Evolutionary conservation across 92 coral and sea anemone species (phyloP).

Genomic region (Montipora capitata): DNA sequence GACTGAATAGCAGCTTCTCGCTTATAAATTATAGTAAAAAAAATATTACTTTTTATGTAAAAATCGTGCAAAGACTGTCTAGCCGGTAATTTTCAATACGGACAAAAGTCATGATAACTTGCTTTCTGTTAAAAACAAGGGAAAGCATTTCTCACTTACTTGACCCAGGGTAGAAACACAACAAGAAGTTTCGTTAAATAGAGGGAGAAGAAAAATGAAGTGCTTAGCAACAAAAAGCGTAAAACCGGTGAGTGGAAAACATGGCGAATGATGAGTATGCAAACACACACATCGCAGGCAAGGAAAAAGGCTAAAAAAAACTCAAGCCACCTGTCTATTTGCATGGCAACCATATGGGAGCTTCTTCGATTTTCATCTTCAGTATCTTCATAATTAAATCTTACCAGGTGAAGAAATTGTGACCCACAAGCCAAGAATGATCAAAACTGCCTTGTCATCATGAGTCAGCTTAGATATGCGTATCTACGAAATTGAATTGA

Average conservation of each 20-base stretch:
- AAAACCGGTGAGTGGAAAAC: no score
- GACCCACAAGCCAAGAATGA: not conserved
- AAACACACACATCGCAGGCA: no score
- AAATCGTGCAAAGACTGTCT: not conserved
- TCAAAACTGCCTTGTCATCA: not conserved
- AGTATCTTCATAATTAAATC: not conserved
- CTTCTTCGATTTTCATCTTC: not conserved
- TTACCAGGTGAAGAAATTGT: not conserved
- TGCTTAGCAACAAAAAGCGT: no score
- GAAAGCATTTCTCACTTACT: no score
- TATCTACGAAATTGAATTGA: not conserved
- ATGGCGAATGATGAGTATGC: no score
- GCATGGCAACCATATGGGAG: not conserved
- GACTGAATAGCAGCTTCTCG: conserved; percentile 12
- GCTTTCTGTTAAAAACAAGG: no score
- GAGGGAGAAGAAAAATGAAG: no score
- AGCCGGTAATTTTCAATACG: no score
- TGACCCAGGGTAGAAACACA: no score
- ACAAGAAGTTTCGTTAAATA: no score
- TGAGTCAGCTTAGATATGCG: not conserved
- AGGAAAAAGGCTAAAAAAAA: not conserved
- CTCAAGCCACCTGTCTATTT: not conserved
- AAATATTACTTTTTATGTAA: not conserved
- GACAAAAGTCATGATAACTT: no score
- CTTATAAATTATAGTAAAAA: not conserved